Conservation (phyloP, 2,113 vertebrate genomes). For the Laticauda colubrina region DNA sequence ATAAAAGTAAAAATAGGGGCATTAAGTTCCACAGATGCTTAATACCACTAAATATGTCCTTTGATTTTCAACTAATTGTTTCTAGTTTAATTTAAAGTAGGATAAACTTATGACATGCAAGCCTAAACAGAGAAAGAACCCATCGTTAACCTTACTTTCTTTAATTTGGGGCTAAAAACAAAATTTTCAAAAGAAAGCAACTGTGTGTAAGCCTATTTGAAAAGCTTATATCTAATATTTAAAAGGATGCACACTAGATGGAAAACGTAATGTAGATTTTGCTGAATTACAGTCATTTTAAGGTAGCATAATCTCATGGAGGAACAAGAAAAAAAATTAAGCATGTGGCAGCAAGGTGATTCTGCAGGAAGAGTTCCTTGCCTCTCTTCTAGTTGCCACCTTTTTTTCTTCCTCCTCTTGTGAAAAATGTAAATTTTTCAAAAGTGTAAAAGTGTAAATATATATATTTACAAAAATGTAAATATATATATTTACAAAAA, state of each 20-base stretch:
- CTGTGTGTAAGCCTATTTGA: neutral
- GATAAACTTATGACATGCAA: conserved; percentile 43
- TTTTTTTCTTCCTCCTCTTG: neutral
- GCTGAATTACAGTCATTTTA: neutral
- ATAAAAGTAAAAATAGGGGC: neutral
- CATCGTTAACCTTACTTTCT: conserved; percentile 23
- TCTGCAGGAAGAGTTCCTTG: neutral
- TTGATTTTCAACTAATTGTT: neutral
- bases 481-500: neutral
- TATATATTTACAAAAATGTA: neutral
- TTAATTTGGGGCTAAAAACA: conserved; percentile 29
- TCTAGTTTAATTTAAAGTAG: conserved; percentile 33
- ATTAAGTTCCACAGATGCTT: neutral
- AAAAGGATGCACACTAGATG: neutral
- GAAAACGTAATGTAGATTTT: neutral
- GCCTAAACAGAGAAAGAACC: conserved; percentile 34
- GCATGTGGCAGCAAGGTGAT: neutral
- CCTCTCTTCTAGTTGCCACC: neutral
- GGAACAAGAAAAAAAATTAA: neutral
- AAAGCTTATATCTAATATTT: neutral
- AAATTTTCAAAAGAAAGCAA: neutral
- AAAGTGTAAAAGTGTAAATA: neutral
- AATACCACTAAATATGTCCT: neutral
- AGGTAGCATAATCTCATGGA: neutral
- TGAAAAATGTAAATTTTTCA: too few relatives aligned